Conservation (phyloP, 1,140 invertebrate species). For the Megalonaias nervosa region DNA sequence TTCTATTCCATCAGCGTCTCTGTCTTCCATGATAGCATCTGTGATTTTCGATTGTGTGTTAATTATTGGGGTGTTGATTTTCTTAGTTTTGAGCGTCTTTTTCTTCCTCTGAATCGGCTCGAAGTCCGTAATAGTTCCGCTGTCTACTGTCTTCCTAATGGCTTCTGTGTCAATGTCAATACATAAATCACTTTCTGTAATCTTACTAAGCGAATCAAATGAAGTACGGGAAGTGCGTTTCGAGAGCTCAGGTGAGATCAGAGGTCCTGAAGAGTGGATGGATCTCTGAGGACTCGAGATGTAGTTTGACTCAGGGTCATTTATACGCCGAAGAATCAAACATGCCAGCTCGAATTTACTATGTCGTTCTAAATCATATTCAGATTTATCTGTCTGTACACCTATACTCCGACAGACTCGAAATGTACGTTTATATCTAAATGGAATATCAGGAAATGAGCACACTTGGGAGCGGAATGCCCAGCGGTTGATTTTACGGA, state of each 20-base stretch:
- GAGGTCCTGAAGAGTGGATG: no score
- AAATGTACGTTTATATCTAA: conserved; percentile 13
- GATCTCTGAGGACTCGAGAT: no score
- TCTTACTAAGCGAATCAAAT: background rate
- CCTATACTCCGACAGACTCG: conserved; percentile 25
- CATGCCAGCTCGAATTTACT: no score
- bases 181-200: no score
- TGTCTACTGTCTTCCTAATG: background rate
- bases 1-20: conserved; percentile 8
- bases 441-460: conserved; percentile 33
- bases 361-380: background rate
- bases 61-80: conserved; percentile 8
- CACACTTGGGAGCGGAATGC: conserved; percentile 29
- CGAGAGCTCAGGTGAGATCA: conserved; percentile 14
- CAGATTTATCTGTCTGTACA: conserved; percentile 16
- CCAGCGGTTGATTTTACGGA: conserved; percentile 33
- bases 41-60: conserved; percentile 26
- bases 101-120: background rate
- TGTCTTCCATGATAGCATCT: conserved; percentile 13
- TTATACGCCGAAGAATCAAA: no score
- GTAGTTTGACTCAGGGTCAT: no score
- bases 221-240: conserved; percentile 25
- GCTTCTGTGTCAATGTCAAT: no score
- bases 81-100: conserved; percentile 1
- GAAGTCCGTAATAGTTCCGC: background rate